A percentile compares a stretch with the other conserved stretches of the same genome.
Evolutionary conservation across 2,888 invertebrate genomes (phyloP).

Genomic region (Mechanitis messenoides): DNA sequence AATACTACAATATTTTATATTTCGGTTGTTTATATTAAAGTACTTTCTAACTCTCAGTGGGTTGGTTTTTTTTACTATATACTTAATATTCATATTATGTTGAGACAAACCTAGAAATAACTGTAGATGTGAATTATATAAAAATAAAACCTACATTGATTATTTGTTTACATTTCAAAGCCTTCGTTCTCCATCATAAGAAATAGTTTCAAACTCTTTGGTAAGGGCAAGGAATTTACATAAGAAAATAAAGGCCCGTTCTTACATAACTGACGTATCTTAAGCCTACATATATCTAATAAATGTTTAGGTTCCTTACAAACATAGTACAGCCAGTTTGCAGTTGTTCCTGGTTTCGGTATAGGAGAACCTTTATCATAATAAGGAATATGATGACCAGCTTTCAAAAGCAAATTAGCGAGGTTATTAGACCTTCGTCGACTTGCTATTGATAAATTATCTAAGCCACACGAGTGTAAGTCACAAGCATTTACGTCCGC

Average conservation of each 20-base stretch:
- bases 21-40: background rate
- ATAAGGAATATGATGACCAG: conserved; percentile 50
- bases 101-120: too few relatives aligned
- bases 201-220: conserved; percentile 73
- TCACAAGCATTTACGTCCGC: conserved; percentile 79
- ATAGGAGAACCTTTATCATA: conserved; percentile 29
- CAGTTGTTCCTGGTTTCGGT: conserved; percentile 44
- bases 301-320: conserved; percentile 71
- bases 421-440: conserved; percentile 48
- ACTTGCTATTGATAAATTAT: conserved; percentile 75
- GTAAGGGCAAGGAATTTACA: conserved; percentile 69
- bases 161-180: background rate
- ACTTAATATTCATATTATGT: too few relatives aligned
- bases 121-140: too few relatives aligned
- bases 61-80: background rate
- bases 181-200: conserved; percentile 75
- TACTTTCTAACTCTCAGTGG: too few relatives aligned
- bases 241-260: conserved; percentile 55
- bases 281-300: conserved; percentile 76
- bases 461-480: conserved; percentile 71
- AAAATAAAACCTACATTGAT: too few relatives aligned
- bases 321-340: conserved; percentile 57
- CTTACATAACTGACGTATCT: conserved; percentile 56
- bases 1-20: background rate
- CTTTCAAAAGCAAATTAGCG: conserved; percentile 59